phyloP scores from a whole-genome alignment of 2,113 vertebrate species.

The Mastomys natalensis region DNA sequence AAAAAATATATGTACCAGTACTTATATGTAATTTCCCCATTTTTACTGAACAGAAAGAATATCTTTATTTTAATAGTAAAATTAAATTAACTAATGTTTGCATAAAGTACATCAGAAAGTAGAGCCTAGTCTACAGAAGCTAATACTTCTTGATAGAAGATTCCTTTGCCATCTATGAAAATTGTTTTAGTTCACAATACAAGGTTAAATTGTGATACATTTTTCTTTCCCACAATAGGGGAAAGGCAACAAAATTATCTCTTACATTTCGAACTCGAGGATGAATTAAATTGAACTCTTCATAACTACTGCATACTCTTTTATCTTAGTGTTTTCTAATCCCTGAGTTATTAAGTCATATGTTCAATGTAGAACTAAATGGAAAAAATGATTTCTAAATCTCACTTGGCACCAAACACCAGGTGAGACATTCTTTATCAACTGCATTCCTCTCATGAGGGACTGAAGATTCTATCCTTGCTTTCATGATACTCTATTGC shows the following conservation, averaged over 20 bases:
- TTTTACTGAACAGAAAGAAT: neutral
- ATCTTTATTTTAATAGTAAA: neutral
- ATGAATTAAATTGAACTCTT: neutral
- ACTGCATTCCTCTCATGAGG: neutral
- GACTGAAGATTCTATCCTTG: neutral
- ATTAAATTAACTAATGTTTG: neutral
- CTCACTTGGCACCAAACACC: constrained; percentile 29
- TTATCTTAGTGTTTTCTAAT: neutral
- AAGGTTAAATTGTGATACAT: neutral
- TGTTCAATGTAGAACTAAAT: constrained; percentile 25
- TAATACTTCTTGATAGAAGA: neutral
- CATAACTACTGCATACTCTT: neutral
- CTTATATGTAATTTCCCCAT: neutral
- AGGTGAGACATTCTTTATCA: constrained; percentile 1
- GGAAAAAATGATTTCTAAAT: constrained; percentile 22
- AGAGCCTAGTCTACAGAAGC: neutral
- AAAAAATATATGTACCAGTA: neutral
- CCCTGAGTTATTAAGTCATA: neutral
- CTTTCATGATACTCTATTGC: neutral
- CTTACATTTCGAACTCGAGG: neutral
- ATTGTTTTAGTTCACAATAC: neutral
- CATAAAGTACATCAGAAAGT: neutral
- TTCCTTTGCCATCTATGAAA: constrained; percentile 6
- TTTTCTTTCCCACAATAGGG: neutral
- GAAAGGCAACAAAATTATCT: neutral